phyloP scores from a whole-genome alignment of 1,140 invertebrate species.

The Arctopsyche grandis region DNA sequence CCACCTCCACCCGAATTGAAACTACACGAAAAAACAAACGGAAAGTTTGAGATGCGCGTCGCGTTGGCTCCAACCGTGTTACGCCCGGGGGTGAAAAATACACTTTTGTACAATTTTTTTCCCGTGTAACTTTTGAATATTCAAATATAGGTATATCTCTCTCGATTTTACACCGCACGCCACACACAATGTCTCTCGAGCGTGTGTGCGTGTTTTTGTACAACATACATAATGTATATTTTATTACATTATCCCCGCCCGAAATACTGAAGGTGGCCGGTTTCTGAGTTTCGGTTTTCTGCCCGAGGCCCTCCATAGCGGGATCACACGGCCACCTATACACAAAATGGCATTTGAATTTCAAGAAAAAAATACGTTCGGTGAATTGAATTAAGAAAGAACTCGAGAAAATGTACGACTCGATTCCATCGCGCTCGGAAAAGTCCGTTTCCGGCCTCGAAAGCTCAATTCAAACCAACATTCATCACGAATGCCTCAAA shows the following conservation, averaged over 20 bases:
- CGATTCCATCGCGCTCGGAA: neutral
- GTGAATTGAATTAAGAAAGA: conserved; percentile 6
- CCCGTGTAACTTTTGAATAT: conserved; percentile 30
- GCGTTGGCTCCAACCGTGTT: conserved; percentile 28
- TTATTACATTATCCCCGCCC: conserved; percentile 44
- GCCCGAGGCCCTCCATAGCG: conserved; percentile 29
- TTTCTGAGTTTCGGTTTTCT: conserved; percentile 8
- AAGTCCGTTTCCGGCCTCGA: no score
- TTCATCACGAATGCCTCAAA: no score
- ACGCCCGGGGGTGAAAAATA: conserved; percentile 21
- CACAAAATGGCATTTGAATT: conserved; percentile 19
- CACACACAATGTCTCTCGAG: conserved; percentile 7
- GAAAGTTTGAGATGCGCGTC: conserved; percentile 18
- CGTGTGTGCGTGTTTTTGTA: neutral
- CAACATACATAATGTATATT: conserved; percentile 35
- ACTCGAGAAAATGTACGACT: neutral
- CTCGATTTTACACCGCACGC: conserved; percentile 2
- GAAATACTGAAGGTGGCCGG: conserved; percentile 41
- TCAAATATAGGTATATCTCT: conserved; percentile 28
- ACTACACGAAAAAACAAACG: conserved; percentile 7
- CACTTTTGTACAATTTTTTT: conserved; percentile 23
- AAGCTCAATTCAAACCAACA: no score
- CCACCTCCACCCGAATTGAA: neutral
- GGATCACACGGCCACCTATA: conserved; percentile 40
- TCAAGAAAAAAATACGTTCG: neutral